Evolutionary conservation across 2,888 invertebrate species (phyloP).

Genomic region (Drosophila mercatorum): DNA sequence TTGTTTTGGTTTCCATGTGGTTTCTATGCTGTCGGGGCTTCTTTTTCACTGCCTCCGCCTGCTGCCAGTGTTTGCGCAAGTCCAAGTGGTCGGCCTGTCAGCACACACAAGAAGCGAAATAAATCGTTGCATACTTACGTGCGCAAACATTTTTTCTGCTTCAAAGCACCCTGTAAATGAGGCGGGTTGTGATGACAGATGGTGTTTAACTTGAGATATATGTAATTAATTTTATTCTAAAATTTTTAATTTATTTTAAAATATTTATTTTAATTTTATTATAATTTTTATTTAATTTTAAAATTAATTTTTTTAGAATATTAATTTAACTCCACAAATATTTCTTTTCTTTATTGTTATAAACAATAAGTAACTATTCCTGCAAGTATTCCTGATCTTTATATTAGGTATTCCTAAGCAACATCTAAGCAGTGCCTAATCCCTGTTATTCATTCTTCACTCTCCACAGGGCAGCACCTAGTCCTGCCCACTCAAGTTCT

Average conservation of each 20-base stretch:
- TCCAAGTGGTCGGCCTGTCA: slow-evolving; percentile 39
- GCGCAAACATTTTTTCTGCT: slow-evolving; percentile 57
- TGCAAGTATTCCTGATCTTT: too few relatives aligned
- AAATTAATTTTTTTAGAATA: background rate
- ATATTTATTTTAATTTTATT: background rate
- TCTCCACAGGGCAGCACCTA: background rate
- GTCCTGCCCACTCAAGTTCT: background rate
- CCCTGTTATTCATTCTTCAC: background rate
- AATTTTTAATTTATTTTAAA: background rate
- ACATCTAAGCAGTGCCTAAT: too few relatives aligned
- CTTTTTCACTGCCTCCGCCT: slow-evolving; percentile 22
- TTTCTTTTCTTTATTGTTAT: too few relatives aligned
- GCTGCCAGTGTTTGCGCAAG: slow-evolving; percentile 1
- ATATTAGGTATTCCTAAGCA: too few relatives aligned
- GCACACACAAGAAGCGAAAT: slow-evolving; percentile 50
- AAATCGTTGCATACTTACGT: slow-evolving; percentile 77
- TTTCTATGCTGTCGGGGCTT: slow-evolving; percentile 39
- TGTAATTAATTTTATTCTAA: too few relatives aligned
- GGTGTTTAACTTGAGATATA: background rate
- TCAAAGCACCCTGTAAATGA: slow-evolving; percentile 17
- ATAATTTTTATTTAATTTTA: too few relatives aligned
- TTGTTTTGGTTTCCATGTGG: slow-evolving; percentile 56
- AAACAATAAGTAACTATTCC: too few relatives aligned
- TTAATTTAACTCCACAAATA: too few relatives aligned
- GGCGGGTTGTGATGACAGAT: background rate